Conservation (phyloP, 2,888 invertebrate species). For the Ophonus ardosiacus region DNA sequence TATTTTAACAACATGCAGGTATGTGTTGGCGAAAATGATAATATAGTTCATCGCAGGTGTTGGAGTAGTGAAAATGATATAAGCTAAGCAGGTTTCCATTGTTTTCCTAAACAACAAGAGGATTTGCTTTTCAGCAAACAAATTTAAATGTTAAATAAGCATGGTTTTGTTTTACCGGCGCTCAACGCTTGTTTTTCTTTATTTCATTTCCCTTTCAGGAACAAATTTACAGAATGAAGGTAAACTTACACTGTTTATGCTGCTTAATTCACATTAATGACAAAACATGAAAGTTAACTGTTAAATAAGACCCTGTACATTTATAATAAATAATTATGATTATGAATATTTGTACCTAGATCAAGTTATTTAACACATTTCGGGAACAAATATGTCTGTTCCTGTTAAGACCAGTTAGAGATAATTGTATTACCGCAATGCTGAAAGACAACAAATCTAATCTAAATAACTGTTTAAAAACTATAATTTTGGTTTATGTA, state of each 20-base stretch:
- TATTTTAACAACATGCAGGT: no score
- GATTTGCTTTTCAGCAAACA: conserved; percentile 36
- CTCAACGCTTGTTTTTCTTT: conserved; percentile 35
- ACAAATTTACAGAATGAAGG: conserved; percentile 29
- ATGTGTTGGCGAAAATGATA: background rate
- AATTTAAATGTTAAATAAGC: conserved; percentile 30
- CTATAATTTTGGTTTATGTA: no score
- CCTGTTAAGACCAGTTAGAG: no score
- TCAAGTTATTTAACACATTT: no score
- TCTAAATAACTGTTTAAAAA: no score
- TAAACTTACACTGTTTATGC: conserved; percentile 24
- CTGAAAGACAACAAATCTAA: no score
- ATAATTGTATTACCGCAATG: no score
- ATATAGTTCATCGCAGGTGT: background rate
- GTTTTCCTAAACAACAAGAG: conserved; percentile 18
- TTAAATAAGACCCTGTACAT: background rate
- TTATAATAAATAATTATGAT: background rate
- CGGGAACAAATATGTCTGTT: no score
- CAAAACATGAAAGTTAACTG: background rate
- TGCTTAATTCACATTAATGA: conserved; percentile 30
- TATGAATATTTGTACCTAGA: no score
- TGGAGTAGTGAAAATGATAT: background rate
- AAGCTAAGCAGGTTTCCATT: background rate
- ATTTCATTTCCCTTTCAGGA: conserved; percentile 33
- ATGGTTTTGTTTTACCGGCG: conserved; percentile 33